Evolutionary conservation across 2,888 invertebrate genomes (phyloP).

Genomic region (Andricus quercusramuli): DNA sequence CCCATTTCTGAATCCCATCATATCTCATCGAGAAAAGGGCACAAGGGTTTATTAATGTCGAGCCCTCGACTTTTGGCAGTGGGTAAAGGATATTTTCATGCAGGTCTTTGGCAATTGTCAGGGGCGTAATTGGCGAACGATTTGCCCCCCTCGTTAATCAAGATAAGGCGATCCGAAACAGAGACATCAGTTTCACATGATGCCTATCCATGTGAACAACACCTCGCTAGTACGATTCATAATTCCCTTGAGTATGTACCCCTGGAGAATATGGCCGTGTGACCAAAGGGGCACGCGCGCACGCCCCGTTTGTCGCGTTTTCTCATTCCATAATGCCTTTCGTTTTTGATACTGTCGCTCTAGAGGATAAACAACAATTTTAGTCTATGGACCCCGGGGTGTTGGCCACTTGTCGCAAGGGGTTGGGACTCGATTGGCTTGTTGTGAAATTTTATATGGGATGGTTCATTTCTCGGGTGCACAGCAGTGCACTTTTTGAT

Average conservation of each 20-base stretch:
- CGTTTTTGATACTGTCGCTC: conserved; percentile 42
- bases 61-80: conserved; percentile 27
- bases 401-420: conserved; percentile 59
- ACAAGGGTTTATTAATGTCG: conserved; percentile 18
- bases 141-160: conserved; percentile 51
- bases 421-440: conserved; percentile 66
- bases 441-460: conserved; percentile 70
- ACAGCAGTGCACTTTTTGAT: neutral
- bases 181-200: conserved; percentile 70
- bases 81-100: conserved; percentile 38
- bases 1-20: conserved; percentile 11
- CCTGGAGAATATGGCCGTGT: conserved; percentile 53
- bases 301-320: conserved; percentile 46
- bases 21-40: conserved; percentile 14
- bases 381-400: conserved; percentile 41
- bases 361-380: conserved; percentile 47
- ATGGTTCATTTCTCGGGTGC: conserved; percentile 41
- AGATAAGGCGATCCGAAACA: conserved; percentile 65
- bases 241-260: conserved; percentile 58
- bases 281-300: conserved; percentile 40
- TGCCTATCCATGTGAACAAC: conserved; percentile 65
- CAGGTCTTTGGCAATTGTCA: conserved; percentile 50
- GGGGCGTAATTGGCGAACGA: conserved; percentile 50
- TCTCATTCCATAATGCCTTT: conserved; percentile 47
- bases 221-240: conserved; percentile 64